A percentile compares a stretch with the other conserved stretches of the same genome.
Conservation (phyloP, 2,113 vertebrate genomes). For the Catharus fuscescens region DNA sequence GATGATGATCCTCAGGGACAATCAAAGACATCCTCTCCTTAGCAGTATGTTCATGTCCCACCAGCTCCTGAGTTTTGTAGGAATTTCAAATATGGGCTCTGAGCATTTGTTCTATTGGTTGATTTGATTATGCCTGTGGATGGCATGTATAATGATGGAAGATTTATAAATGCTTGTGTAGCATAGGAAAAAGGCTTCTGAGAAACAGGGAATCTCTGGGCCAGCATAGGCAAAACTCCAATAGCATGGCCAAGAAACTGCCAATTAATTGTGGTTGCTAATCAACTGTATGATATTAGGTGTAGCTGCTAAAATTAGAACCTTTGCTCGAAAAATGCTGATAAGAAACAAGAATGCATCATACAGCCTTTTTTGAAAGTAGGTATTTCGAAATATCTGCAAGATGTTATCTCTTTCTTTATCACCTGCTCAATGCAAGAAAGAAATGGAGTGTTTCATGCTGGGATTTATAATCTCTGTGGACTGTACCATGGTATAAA, state of each 20-base stretch:
- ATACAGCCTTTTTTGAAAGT: not conserved
- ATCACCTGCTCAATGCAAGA: constrained; percentile 10
- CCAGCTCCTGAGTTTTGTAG: not conserved
- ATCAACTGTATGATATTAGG: not conserved
- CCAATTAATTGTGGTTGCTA: not conserved
- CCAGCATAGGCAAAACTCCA: not conserved
- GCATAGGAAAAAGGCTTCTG: not conserved
- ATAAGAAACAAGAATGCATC: not conserved
- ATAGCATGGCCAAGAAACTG: not conserved
- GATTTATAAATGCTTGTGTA: not conserved
- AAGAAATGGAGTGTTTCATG: not conserved
- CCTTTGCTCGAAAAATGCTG: not conserved
- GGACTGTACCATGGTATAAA: not conserved
- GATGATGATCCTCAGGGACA: not conserved
- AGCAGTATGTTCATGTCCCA: not conserved
- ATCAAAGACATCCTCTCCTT: not conserved
- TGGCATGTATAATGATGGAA: not conserved
- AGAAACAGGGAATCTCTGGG: not conserved
- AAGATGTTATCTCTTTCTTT: not conserved
- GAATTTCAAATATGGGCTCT: not conserved
- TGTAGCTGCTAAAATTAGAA: not conserved
- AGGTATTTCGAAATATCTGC: not conserved
- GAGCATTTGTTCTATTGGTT: not conserved
- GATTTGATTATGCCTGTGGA: not conserved
- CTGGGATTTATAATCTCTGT: constrained; percentile 48